These are phyloP conservation scores for Drosophila melanogaster DNA, from an alignment of 1,140 invertebrate species.

Conservation along the genomic window DNA sequence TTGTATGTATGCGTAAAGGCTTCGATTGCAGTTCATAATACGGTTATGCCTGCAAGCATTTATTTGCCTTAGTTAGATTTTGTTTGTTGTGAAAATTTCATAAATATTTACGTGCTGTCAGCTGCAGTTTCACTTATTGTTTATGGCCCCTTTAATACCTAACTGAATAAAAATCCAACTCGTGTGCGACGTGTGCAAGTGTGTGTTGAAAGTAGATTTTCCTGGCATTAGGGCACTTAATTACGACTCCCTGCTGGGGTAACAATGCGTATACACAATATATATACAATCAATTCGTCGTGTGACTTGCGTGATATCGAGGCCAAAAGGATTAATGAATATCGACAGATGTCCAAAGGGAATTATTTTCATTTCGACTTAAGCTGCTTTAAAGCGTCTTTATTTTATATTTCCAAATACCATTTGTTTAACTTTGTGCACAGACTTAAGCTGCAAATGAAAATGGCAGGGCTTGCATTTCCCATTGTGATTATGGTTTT, in stretches of 20 bases:
- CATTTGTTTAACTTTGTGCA: conserved; percentile 9
- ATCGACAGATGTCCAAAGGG: conserved; percentile 11
- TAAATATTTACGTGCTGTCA: conserved; percentile 65
- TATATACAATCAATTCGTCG: conserved; percentile 12
- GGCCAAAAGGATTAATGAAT: conserved; percentile 28
- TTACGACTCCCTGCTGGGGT: conserved; percentile 34
- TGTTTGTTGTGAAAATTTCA: conserved; percentile 62
- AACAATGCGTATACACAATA: conserved; percentile 35
- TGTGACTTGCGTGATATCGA: conserved; percentile 7
- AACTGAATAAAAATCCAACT: conserved; percentile 44
- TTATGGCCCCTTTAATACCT: conserved; percentile 32
- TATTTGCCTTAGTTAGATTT: conserved; percentile 63
- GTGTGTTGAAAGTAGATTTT: conserved; percentile 33
- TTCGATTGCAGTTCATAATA: conserved; percentile 72
- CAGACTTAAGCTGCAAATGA: conserved; percentile 3
- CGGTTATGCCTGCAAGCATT: conserved; percentile 55
- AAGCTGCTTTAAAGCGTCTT: conserved; percentile 11
- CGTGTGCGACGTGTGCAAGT: not conserved
- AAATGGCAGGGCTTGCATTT: conserved; percentile 1
- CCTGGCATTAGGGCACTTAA: conserved; percentile 43
- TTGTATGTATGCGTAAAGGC: conserved; percentile 39
- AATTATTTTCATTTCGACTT: conserved; percentile 9
- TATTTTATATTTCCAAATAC: conserved; percentile 5
- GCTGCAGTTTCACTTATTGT: conserved; percentile 53
- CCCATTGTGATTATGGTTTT: conserved; percentile 4